A percentile compares a stretch with the other conserved stretches of the same genome.
Evolutionary conservation across 2,888 invertebrate genomes (phyloP).

Genomic region (Congeria kusceri): DNA sequence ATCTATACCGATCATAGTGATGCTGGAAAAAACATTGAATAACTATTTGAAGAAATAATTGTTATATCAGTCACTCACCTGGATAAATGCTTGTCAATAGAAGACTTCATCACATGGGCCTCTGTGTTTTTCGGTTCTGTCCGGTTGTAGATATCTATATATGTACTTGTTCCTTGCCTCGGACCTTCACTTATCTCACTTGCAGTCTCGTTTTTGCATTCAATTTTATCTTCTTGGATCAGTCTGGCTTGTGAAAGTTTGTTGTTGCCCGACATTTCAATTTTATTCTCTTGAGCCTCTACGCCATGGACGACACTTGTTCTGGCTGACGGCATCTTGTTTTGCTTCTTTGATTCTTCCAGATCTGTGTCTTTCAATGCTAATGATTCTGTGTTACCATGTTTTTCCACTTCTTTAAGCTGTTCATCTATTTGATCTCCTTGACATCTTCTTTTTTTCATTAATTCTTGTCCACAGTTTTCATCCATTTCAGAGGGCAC

Average conservation of each 20-base stretch:
- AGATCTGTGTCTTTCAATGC: no score
- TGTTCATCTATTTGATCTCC: background rate
- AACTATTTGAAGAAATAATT: no score
- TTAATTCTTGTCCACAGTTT: background rate
- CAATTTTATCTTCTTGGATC: constrained; percentile 23
- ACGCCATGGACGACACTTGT: constrained; percentile 10
- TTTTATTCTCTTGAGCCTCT: constrained; percentile 35
- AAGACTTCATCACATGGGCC: constrained; percentile 9
- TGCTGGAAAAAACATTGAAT: no score
- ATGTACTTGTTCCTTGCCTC: constrained; percentile 8
- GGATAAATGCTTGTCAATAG: constrained; percentile 27
- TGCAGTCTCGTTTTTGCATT: constrained; percentile 4
- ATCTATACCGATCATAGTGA: no score
- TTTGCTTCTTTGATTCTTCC: background rate
- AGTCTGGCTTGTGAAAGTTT: constrained; percentile 36
- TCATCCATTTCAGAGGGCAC: constrained; percentile 9
- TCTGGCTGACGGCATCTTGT: no score
- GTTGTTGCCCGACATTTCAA: background rate
- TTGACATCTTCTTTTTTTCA: background rate
- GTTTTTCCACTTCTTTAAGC: background rate
- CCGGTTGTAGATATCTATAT: constrained; percentile 2
- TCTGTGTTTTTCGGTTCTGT: background rate
- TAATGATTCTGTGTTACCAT: background rate
- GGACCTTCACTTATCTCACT: background rate
- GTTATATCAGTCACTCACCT: constrained; percentile 14